Evolutionary conservation across 1,140 invertebrate genomes (phyloP), one percentile per base, ranked within the genome.

Genomic region (Sitodiplosis mosellana): DNA sequence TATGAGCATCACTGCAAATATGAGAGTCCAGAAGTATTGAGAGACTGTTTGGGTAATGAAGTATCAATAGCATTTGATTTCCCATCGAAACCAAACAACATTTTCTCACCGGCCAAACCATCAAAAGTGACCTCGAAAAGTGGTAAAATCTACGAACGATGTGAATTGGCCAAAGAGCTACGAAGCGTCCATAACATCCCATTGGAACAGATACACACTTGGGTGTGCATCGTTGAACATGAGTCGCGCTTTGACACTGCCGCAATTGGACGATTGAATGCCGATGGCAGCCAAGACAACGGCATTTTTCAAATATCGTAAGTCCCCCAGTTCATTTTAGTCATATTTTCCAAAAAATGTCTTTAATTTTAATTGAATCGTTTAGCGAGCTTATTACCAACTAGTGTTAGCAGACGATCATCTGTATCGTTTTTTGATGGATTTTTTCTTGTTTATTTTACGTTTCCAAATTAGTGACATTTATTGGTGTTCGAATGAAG

Each of bases 231-330:
- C 46, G 75, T 74, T 0, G 67, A 68, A 50, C 72, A 77, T 60
- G 79, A 83, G 59, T 80, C 77, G 1, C 61, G 69, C 2, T 78
- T 71, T 59, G 71, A 81, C 53, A 80, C 78, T 2, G 61, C 69
- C 0, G 77, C 76, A 0, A 56, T 73, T 11, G 76, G 77, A 18
- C 64, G 59, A 5, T 60, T 71, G 0, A 77, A 77, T 55, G 58
- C 56, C 0, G 69, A 73, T 59, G 73, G 66, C 8, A 74, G 70
- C 54, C 65, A 67, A 6, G 79, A 82, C 60, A 76, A 81, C 58
- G 80, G 80, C 45, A 53, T 83, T 15, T 72, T 79, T 50, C 77
- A 80, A 64, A 79, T 82, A n/a, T n/a, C n/a, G n/a, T n/a, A n/a
- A n/a, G n/a, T n/a, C n/a, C n/a, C n/a, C n/a, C n/a, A n/a, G n/a